phyloP scores from a whole-genome alignment of 2,888 invertebrate species.

The Colostygia pectinataria region DNA sequence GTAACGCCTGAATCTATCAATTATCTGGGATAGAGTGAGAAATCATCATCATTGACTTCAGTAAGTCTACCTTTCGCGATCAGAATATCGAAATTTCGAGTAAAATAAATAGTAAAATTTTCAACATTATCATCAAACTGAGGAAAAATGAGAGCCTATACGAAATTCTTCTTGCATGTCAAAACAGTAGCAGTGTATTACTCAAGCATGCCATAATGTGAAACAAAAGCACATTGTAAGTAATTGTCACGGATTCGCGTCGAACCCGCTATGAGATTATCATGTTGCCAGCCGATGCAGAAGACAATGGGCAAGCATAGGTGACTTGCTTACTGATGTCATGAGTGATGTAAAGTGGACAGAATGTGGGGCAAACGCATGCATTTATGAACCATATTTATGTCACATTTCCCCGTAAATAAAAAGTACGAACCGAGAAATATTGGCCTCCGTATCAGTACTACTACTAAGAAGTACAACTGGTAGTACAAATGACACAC shows the following conservation, averaged over 20 bases:
- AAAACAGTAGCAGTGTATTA: conserved; percentile 9
- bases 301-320: conserved; percentile 14
- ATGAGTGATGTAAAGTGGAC: background rate
- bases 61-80: too few relatives aligned
- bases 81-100: too few relatives aligned
- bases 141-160: background rate
- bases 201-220: conserved; percentile 24
- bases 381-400: background rate
- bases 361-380: conserved; percentile 10
- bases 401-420: background rate
- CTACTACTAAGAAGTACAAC: too few relatives aligned
- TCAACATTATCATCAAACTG: background rate
- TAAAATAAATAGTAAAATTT: background rate
- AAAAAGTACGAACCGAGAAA: too few relatives aligned
- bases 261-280: conserved; percentile 16
- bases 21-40: too few relatives aligned
- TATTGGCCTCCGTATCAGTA: too few relatives aligned
- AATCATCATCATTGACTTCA: too few relatives aligned
- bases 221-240: conserved; percentile 21
- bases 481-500: too few relatives aligned
- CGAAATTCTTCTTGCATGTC: conserved; percentile 2
- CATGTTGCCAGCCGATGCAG: background rate
- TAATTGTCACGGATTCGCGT: conserved; percentile 23
- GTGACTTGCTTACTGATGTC: conserved; percentile 14
- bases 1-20: too few relatives aligned